Evolutionary conservation across 2,888 invertebrate species (phyloP), one percentile per base, ranked within the genome.

Genomic region (Temnothorax unifasciatus): DNA sequence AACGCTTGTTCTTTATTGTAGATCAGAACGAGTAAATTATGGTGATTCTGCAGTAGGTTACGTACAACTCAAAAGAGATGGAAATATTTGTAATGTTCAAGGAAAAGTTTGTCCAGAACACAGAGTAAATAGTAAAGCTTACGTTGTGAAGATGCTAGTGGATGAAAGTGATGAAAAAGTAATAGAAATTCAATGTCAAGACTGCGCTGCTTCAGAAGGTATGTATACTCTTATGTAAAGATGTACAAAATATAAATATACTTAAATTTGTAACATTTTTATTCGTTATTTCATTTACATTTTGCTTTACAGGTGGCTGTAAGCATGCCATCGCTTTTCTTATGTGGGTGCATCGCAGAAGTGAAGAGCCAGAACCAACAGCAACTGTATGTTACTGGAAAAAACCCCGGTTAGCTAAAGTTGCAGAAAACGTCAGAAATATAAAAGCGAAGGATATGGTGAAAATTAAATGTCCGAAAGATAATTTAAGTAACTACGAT

Each of bases 81-180:
- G 57, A 11, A 59, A 59, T 59, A 59, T 59, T 59, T 59, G 57
- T 29, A 59, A 6, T 13, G 25, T 57, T 25, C 57, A 59, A 59
- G 57, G 29, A 59, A 59, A 59, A 29, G 29, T 59, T 59, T 59
- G 57, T 29, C 25, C 29, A 6, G 29, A 59, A 59, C 29, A 59
- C 15, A 29, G 29, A 59, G 25, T 59, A 13, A 59, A 59, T 29
- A 59, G 25, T 59, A 59, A 59, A 15, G 57, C 57, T 59, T 25
- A 59, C 57, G 6, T 25, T 29, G 57, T 59, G 2, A 57, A 57
- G 29, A 29, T 59, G 57, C 25, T 29, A 59, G 29, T 59, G 1
- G 15, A 59, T 29, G 29, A 59, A 59, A 2, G 3, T 13, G 6
- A 15, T 59, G 25, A 59, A 59, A 15, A 25, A 13, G 25, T 59